Base-by-base conservation (phyloP, 2,888 invertebrate species). In the Pollenia angustigena region DNA sequence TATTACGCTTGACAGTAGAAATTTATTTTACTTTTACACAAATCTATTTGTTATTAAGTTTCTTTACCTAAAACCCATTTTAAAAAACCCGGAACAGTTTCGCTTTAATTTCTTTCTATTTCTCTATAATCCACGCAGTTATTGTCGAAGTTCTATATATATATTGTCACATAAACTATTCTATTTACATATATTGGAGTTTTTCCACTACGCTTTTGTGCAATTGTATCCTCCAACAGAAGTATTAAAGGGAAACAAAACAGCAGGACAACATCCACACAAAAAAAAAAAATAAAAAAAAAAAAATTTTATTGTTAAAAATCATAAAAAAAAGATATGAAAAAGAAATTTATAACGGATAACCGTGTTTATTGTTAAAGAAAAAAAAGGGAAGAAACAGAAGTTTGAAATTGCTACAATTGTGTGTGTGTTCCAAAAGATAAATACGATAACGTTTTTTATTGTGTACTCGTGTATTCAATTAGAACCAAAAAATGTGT, bases 181-280 rank as follows among this genome's bases (percentile, higher is more conserved):
- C 11, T 50, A 68, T 68, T 68, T 68, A 50, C 50, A 40, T 50
- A 23, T n/a, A n/a, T n/a, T n/a, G 23, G 23, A 58, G 9, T 4
- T 46, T 64, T 14, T 64, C 2, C 50, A 18, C 42, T 12, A 11
- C 48, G n/a, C 8, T 68, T 71, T 14, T 54, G 42, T 58, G 46
- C 58, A 14, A 72, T 72, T 58, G 48, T 23, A 58, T 72, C 32
- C 46, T 32, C n/a, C 16, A n/a, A 58, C n/a, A 72, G 32, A 58
- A 32, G 1, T 48, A 48, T 32, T 23, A 23, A 48, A 48, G 32
- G 23, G 44, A 14, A 32, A 58, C 46, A 58, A 32, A 72, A 72
- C 72, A 58, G 46, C 10, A 58, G 46, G 10, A 56, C 44, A 50
- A 69, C 14, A 40, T n/a, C 16, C 1, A 72, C 14, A 72, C 32